Base-by-base conservation (phyloP, 2,797 vertebrate species). In the Ctenosaura bakeri region DNA sequence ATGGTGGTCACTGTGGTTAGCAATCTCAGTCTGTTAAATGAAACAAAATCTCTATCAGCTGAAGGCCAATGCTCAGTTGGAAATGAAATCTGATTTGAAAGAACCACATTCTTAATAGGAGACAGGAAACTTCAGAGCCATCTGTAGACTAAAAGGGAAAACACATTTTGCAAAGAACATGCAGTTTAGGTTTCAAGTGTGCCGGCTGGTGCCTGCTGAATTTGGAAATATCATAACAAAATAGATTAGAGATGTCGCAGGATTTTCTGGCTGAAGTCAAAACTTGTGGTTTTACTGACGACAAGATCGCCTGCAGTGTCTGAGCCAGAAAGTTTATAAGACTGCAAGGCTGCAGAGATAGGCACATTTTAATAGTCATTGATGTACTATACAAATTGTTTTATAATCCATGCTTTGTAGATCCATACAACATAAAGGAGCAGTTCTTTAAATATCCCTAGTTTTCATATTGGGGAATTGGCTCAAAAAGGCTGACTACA, bases 61-160 rank as follows among this genome's bases (percentile, higher is more conserved):
- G 85, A 80, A 84, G 87, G 90, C 89, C 92, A 92, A 77, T 54
- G 92, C 94, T 96, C 96, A 94, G 92, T 85, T 95, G 91, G 91
- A 95, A 95, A 90, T 77, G 81, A 92, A 94, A 95, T 92, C 94
- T 92, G 83, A 91, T 95, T 95, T 87, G 90, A 94, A 96, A 93
- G 94, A 92, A 95, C 93, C 86, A 93, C 76, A 89, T 83, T 92
- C 92, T 78, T 94, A 95, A 96, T 92, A 91, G 96, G 89, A 94
- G 91, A 90, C 92, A 96, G 94, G 92, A 88, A 82, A 87, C 42
- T 94, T 90, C 86, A 92, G 88, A 92, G 35, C 86, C 90, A 86
- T 32, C 88, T 94, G 90, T 52, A 90, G 93, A 79, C 26, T 89
- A 78, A 85, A 92, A 92, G 76, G 91, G 54, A 91, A 81, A 92